These are phyloP conservation scores for Lumbricus terrestris DNA, from an alignment of 2,888 invertebrate species.

Conservation along the genomic window DNA sequence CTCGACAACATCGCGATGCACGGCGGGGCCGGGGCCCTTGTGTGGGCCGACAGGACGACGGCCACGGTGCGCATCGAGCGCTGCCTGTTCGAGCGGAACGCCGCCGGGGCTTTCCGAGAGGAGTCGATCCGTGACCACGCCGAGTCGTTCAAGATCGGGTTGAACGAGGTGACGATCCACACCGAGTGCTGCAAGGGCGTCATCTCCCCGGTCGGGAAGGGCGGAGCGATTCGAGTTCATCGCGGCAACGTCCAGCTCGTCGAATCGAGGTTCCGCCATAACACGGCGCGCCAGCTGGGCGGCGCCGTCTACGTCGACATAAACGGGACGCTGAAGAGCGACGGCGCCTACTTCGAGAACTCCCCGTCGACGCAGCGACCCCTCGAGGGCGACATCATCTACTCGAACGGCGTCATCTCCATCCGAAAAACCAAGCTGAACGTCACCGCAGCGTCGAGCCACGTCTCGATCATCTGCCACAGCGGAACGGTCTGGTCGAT, in stretches of 20 bases:
- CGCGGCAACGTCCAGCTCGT: slow-evolving; percentile 33
- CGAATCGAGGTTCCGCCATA: slow-evolving; percentile 34
- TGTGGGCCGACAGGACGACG: neutral
- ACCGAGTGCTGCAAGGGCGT: slow-evolving; percentile 39
- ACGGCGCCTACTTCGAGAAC: slow-evolving; percentile 31
- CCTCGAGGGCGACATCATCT: slow-evolving; percentile 35
- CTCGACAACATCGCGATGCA: slow-evolving; percentile 35
- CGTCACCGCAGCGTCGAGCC: slow-evolving; percentile 33
- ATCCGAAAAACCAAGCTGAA: slow-evolving; percentile 29
- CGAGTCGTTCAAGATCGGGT: slow-evolving; percentile 24
- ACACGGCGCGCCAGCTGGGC: slow-evolving; percentile 39
- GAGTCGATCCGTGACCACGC: neutral
- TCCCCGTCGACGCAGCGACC: slow-evolving; percentile 26
- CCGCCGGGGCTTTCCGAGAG: slow-evolving; percentile 34
- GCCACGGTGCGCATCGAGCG: slow-evolving; percentile 26
- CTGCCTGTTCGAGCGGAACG: slow-evolving; percentile 34
- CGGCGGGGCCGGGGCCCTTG: slow-evolving; percentile 37
- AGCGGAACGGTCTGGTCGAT: slow-evolving; percentile 42
- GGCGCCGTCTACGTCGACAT: slow-evolving; percentile 37
- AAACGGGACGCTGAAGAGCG: slow-evolving; percentile 25
- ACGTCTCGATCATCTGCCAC: slow-evolving; percentile 36
- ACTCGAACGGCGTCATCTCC: slow-evolving; percentile 34
- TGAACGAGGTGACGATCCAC: slow-evolving; percentile 37
- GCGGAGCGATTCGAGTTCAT: slow-evolving; percentile 41
- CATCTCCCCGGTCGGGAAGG: slow-evolving; percentile 40